phyloP scores from a whole-genome alignment of 2,888 invertebrate genomes.

The Abrostola triplasia region DNA sequence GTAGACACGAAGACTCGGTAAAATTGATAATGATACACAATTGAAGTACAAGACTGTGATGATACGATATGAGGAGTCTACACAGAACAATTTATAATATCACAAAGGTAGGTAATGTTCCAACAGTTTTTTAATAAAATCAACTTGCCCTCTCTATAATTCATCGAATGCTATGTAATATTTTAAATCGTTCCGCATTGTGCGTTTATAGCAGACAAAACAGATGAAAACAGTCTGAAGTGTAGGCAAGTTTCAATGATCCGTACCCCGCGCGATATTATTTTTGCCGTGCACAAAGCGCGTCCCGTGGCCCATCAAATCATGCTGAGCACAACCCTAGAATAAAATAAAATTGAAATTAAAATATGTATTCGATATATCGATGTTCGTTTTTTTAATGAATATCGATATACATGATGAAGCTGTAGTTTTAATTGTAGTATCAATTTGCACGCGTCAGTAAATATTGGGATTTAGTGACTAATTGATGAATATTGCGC shows the following conservation, averaged over 20 bases:
- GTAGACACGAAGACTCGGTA: background rate
- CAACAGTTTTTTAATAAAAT: background rate
- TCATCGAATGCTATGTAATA: slow-evolving; percentile 44
- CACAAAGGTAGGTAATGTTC: no score
- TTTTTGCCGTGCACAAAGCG: slow-evolving; percentile 71
- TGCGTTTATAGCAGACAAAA: slow-evolving; percentile 61
- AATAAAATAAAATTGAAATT: slow-evolving; percentile 70
- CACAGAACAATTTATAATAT: no score
- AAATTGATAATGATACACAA: background rate
- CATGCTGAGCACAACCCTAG: slow-evolving; percentile 65
- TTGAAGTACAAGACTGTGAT: no score
- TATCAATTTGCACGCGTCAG: slow-evolving; percentile 26
- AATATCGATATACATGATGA: slow-evolving; percentile 25
- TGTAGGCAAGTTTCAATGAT: slow-evolving; percentile 75
- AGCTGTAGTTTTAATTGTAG: slow-evolving; percentile 29
- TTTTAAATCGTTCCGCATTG: slow-evolving; percentile 78
- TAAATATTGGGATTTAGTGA: slow-evolving; percentile 21
- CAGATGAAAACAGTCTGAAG: slow-evolving; percentile 77
- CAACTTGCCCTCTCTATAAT: slow-evolving; percentile 10
- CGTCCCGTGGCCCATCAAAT: slow-evolving; percentile 74
- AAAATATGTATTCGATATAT: slow-evolving; percentile 45
- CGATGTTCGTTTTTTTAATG: slow-evolving; percentile 27
- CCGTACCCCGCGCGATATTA: slow-evolving; percentile 74
- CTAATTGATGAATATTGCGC: background rate
- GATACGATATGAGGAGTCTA: no score